Evolutionary conservation across 2,888 invertebrate species (phyloP).

Genomic region (Pollenia angustigena): DNA sequence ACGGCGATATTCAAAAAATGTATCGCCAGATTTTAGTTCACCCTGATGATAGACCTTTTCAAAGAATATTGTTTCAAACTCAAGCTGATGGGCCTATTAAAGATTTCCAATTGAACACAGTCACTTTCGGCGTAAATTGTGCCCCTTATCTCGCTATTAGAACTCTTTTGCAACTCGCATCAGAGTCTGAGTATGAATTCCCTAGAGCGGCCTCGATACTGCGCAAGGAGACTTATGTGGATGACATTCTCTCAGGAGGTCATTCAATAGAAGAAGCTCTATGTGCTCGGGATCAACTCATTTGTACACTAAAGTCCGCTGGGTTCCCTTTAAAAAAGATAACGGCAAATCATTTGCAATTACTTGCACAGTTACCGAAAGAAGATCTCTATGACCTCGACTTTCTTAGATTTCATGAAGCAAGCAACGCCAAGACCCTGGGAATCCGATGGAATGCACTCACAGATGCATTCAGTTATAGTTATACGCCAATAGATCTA

Average conservation of each 20-base stretch:
- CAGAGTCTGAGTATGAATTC: background rate
- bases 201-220: background rate
- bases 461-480: conserved; percentile 1
- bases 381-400: background rate
- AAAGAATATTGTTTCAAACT: no score
- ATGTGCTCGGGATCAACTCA: background rate
- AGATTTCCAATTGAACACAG: conserved; percentile 30
- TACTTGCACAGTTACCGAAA: background rate
- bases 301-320: conserved; percentile 1
- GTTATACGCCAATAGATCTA: background rate
- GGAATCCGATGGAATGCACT: conserved; percentile 23
- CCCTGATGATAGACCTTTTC: no score
- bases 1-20: no score
- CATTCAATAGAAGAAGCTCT: background rate
- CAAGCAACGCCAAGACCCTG: conserved; percentile 6
- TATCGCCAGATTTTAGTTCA: no score
- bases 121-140: conserved; percentile 25
- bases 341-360: background rate
- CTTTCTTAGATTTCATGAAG: no score
- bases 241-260: conserved; percentile 31
- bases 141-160: conserved; percentile 41
- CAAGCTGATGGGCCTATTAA: background rate
- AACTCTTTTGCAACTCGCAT: background rate
- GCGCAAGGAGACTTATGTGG: conserved; percentile 12
- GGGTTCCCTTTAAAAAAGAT: conserved; percentile 21